phyloP scores from a whole-genome alignment of 1,140 invertebrate genomes.

The Hermetia illucens region DNA sequence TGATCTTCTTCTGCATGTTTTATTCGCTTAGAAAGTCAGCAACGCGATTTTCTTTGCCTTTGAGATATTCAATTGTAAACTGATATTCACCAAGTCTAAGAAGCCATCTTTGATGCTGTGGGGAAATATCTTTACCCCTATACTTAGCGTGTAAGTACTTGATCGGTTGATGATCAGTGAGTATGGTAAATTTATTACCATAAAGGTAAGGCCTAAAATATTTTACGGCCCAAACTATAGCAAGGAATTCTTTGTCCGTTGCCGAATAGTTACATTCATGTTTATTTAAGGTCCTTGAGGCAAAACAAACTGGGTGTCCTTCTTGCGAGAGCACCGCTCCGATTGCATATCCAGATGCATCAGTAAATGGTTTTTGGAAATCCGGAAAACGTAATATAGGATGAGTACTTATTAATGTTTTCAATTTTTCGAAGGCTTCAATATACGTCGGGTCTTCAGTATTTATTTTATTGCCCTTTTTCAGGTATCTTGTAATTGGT shows the following conservation, averaged over 20 bases:
- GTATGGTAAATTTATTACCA: too few species aligned
- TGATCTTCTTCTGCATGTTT: too few species aligned
- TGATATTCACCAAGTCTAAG: slow-evolving; percentile 1
- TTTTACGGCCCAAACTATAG: too few species aligned
- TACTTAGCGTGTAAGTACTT: slow-evolving; percentile 4
- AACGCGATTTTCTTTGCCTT: slow-evolving; percentile 7
- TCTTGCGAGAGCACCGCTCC: slow-evolving; percentile 3
- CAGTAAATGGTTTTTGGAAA: slow-evolving; percentile 4
- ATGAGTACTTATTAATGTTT: slow-evolving; percentile 1
- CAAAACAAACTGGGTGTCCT: slow-evolving; percentile 7
- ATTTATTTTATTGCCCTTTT: slow-evolving; percentile 3
- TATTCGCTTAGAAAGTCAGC: slow-evolving; percentile 5
- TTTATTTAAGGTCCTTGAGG: slow-evolving; percentile 7
- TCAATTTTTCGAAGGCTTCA: slow-evolving; percentile 6
- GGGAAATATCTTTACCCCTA: slow-evolving; percentile 5
- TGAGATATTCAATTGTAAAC: slow-evolving; percentile 8
- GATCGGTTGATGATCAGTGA: too few species aligned
- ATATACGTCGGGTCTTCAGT: slow-evolving; percentile 1
- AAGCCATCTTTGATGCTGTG: slow-evolving; percentile 1
- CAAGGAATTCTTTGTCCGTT: too few species aligned
- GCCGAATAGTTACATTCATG: not conserved
- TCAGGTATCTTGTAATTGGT: slow-evolving; percentile 5
- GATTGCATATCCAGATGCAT: slow-evolving; percentile 1
- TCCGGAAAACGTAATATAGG: slow-evolving; percentile 3
- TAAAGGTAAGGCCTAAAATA: too few species aligned